These are phyloP conservation scores for Dione vanillae DNA, from an alignment of 2,888 invertebrate genomes.

Conservation along the genomic window DNA sequence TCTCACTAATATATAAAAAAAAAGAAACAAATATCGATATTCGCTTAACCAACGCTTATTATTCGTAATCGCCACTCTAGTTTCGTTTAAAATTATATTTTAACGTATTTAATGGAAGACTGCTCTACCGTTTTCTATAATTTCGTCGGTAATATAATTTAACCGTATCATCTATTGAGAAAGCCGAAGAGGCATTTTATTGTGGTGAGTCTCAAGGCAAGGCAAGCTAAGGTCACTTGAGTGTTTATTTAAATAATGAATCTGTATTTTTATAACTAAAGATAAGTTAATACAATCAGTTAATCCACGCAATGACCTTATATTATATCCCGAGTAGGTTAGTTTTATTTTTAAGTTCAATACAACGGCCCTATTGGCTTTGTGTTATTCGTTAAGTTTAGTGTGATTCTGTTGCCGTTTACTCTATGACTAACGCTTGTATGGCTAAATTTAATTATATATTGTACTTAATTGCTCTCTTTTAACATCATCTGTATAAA, in stretches of 20 bases:
- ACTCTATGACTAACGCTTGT: slow-evolving; percentile 45
- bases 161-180: slow-evolving; percentile 45
- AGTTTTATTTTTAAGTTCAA: slow-evolving; percentile 50
- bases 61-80: slow-evolving; percentile 24
- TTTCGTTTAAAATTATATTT: slow-evolving; percentile 58
- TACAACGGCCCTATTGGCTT: slow-evolving; percentile 63
- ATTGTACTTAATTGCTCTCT: slow-evolving; percentile 20
- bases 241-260: slow-evolving; percentile 77
- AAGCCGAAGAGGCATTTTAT: slow-evolving; percentile 75
- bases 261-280: slow-evolving; percentile 82
- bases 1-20: slow-evolving; percentile 14
- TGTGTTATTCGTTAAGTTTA: slow-evolving; percentile 68
- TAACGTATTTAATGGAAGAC: slow-evolving; percentile 76
- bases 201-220: slow-evolving; percentile 77
- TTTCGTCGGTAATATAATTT: slow-evolving; percentile 46
- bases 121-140: slow-evolving; percentile 73
- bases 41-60: slow-evolving; percentile 11
- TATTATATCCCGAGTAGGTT: slow-evolving; percentile 55
- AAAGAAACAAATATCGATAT: neutral
- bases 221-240: slow-evolving; percentile 77
- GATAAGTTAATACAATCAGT: slow-evolving; percentile 65
- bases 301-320: slow-evolving; percentile 60
- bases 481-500: neutral
- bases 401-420: slow-evolving; percentile 50
- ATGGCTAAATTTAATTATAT: neutral